A percentile compares a stretch with the other conserved stretches of the same genome.
Evolutionary conservation across 2,113 vertebrate species (phyloP).

Genomic region (Origma solitaria): DNA sequence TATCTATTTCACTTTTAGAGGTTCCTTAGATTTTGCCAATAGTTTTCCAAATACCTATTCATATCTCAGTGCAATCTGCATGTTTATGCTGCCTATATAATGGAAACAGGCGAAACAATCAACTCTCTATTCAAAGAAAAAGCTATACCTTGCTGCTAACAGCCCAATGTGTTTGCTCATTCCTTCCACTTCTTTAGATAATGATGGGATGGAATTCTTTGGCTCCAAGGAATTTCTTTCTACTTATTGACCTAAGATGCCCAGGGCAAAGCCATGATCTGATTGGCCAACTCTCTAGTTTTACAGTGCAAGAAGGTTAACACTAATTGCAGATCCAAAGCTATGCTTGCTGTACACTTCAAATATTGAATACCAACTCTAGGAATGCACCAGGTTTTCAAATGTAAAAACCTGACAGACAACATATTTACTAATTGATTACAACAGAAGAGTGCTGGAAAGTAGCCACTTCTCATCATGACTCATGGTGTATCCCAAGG

Average conservation of each 20-base stretch:
- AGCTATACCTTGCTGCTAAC: neutral
- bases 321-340: neutral
- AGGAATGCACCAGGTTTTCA: neutral
- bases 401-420: neutral
- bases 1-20: neutral
- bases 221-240: neutral
- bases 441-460: neutral
- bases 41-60: neutral
- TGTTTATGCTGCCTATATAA: neutral
- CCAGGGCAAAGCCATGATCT: neutral
- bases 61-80: neutral
- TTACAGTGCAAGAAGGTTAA: neutral
- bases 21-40: neutral
- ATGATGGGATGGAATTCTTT: neutral
- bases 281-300: neutral
- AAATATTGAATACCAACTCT: neutral
- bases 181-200: neutral
- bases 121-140: neutral
- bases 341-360: neutral
- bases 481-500: neutral
- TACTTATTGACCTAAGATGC: neutral
- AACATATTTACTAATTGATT: neutral
- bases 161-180: neutral
- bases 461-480: neutral
- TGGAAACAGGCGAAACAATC: neutral